Evolutionary conservation across 2,888 invertebrate genomes (phyloP), one percentile per base, ranked within the genome.

Genomic region (Habroteleia sp.): DNA sequence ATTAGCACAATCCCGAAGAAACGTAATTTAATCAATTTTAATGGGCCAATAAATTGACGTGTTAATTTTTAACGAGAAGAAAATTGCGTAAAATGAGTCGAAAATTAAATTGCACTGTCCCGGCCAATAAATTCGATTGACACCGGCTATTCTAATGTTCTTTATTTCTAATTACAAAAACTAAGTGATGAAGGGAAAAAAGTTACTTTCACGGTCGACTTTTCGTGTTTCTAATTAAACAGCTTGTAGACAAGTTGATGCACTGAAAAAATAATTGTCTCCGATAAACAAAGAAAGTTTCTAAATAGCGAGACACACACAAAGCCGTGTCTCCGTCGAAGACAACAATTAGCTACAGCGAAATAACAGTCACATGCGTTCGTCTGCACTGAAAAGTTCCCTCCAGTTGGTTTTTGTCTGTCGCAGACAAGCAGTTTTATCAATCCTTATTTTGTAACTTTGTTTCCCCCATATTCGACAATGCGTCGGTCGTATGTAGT

Each of bases 241-340:
- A 17, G 33, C 63, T 46, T 8, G 48, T 48, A 56, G 56, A 63
- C 56, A 63, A 63, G 54, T 71, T 71, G 72, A 56, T 58, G 72
- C 41, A 27, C 62, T 48, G 56, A 71, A 71, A 71, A 71, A 62
- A 71, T 71, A 31, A 71, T 71, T 71, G 71, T 62, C 63, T 71
- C 54, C 25, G 62, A 56, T 62, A 62, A 62, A 63, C 71, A 72
- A 72, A 72, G 63, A 56, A 72, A 72, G 72, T 72, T 71, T 46
- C 56, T 41, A 63, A 71, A 71, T 63, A 37, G 13, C 44, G 8
- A 23, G 16, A 11, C 20, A 71, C n/a, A n/a, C n/a, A n/a, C 71
- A 71, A 71, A 56, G 56, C 56, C 29, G 17, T 48, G 27, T 35
- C 71, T 71, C 25, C 62, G 56, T 42, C 63, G 71, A 48, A 71